These are phyloP conservation scores for Leiothrix lutea DNA, from an alignment of 2,113 vertebrate genomes.

Conservation along the genomic window DNA sequence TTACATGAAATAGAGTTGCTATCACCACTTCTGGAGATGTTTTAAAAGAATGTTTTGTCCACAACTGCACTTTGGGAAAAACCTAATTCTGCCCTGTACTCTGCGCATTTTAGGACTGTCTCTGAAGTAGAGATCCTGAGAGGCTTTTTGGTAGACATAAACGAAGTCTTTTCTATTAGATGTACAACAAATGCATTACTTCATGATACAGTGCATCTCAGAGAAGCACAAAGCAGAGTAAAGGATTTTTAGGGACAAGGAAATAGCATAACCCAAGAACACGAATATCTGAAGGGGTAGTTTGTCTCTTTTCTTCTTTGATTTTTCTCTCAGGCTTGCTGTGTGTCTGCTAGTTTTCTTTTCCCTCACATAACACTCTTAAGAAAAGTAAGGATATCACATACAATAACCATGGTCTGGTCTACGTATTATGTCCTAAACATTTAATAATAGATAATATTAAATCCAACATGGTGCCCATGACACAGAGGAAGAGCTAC, in stretches of 20 bases:
- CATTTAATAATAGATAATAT: background rate
- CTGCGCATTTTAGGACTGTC: background rate
- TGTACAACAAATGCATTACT: background rate
- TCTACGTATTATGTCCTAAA: background rate
- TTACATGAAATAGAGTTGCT: background rate
- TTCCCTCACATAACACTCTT: background rate
- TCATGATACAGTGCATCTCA: background rate
- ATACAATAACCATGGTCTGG: background rate
- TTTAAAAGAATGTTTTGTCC: background rate
- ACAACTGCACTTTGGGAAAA: background rate
- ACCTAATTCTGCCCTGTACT: background rate
- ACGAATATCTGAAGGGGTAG: background rate
- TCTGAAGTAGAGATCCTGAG: background rate
- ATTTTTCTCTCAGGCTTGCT: background rate
- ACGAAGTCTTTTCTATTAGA: background rate
- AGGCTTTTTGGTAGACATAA: background rate
- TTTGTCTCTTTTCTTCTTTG: background rate
- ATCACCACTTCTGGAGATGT: background rate
- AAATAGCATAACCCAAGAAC: background rate
- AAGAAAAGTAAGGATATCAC: background rate
- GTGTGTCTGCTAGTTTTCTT: background rate
- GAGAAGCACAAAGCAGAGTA: background rate
- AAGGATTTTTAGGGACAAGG: background rate
- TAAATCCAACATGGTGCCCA: rapidly evolving
- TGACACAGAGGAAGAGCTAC: background rate